These are phyloP conservation scores for Origma solitaria DNA, from an alignment of 2,113 vertebrate genomes.

Conservation along the genomic window DNA sequence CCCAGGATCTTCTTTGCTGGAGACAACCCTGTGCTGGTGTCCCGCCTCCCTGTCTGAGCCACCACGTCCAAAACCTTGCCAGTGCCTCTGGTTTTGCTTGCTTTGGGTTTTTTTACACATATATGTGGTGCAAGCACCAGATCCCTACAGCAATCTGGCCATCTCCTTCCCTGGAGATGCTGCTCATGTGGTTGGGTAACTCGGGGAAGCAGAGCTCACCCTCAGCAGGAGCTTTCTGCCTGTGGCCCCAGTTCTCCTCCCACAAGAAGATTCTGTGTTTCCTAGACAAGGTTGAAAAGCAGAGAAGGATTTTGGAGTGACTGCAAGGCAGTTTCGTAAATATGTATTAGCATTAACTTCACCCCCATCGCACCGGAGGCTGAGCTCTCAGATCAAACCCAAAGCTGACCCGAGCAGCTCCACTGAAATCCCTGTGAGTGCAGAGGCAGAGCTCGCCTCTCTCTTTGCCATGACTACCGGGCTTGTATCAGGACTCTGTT, in stretches of 20 bases:
- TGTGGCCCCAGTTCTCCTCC: background rate
- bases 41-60: background rate
- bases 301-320: background rate
- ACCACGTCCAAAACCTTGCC: background rate
- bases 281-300: background rate
- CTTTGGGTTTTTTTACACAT: background rate
- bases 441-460: accelerated
- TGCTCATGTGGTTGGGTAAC: background rate
- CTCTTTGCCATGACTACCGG: accelerated
- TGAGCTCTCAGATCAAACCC: background rate
- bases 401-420: background rate
- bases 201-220: background rate
- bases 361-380: background rate
- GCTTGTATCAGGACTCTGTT: background rate
- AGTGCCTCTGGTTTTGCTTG: background rate
- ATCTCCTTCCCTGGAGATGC: background rate
- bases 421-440: background rate
- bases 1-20: background rate
- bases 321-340: background rate
- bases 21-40: accelerated
- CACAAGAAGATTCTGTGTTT: background rate
- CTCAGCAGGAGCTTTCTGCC: background rate
- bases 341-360: background rate
- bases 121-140: background rate
- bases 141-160: background rate